Evolutionary conservation across 2,888 invertebrate genomes (phyloP).

Genomic region (Acheta domesticus): DNA sequence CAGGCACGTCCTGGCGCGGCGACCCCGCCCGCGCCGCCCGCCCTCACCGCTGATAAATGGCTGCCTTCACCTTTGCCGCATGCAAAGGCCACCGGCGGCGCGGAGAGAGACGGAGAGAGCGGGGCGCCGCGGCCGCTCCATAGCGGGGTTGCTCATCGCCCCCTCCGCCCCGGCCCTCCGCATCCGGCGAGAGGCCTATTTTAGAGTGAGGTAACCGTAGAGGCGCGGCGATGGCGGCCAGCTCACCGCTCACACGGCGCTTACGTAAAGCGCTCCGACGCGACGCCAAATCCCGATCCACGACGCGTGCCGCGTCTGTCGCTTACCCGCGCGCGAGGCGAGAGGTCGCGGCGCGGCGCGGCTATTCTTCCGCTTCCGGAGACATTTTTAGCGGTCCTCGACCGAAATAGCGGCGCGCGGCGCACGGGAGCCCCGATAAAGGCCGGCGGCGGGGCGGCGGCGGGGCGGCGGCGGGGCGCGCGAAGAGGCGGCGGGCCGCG

Average conservation of each 20-base stretch:
- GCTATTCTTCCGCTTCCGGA: too few relatives aligned
- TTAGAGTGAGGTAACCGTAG: constrained; percentile 7
- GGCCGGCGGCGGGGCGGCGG: background rate
- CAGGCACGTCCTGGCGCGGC: background rate
- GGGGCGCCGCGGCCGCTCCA: background rate
- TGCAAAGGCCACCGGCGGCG: constrained; percentile 29
- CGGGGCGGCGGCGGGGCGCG: background rate
- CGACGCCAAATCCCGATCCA: background rate
- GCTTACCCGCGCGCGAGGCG: too few relatives aligned
- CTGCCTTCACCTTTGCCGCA: constrained; percentile 35
- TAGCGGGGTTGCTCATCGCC: too few relatives aligned
- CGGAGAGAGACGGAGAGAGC: background rate
- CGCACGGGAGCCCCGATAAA: too few relatives aligned
- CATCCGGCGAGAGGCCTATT: background rate
- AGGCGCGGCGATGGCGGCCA: background rate
- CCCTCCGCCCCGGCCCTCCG: too few relatives aligned
- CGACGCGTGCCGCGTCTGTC: too few relatives aligned
- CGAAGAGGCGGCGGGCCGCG: background rate
- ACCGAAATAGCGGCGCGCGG: too few relatives aligned
- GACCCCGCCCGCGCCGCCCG: background rate
- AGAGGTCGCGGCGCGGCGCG: too few relatives aligned
- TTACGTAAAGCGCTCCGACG: background rate
- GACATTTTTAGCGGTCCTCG: too few relatives aligned
- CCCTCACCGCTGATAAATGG: constrained; percentile 39
- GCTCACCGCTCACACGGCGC: too few relatives aligned